These are phyloP conservation scores for Scyliorhinus canicula DNA, from an alignment of 2,797 vertebrate genomes.

Conservation along the genomic window DNA sequence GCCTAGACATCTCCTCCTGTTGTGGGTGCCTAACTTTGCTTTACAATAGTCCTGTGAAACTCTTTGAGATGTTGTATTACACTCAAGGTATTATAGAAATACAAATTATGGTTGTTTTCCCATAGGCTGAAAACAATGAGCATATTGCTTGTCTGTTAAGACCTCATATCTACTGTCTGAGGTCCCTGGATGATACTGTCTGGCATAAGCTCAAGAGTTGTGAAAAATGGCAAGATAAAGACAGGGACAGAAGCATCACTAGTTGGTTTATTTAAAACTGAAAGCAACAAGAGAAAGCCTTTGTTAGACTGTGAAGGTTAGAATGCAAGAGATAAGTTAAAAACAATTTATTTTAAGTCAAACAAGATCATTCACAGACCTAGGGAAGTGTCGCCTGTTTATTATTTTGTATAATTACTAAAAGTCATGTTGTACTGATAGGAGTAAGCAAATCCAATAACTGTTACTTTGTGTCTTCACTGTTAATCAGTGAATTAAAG, in stretches of 20 bases:
- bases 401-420: not conserved
- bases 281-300: not conserved
- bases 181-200: not conserved
- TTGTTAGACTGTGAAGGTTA: not conserved
- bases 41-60: not conserved
- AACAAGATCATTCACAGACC: not conserved
- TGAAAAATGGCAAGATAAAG: not conserved
- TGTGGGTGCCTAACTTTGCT: too few relatives aligned
- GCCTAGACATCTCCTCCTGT: too few relatives aligned
- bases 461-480: not conserved
- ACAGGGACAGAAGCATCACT: not conserved
- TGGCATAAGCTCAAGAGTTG: not conserved
- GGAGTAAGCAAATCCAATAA: not conserved
- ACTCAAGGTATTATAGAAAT: not conserved
- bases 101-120: not conserved
- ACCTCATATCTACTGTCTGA: not conserved
- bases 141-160: too few relatives aligned
- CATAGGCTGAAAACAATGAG: not conserved
- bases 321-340: not conserved
- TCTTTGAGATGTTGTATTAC: not conserved
- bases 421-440: not conserved
- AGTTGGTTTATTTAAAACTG: not conserved
- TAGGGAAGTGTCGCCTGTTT: not conserved
- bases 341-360: not conserved
- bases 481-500: not conserved